Evolutionary conservation across 2,797 vertebrate species (phyloP), one percentile per base, ranked within the genome.

Genomic region (Paramormyrops hopkinsi): DNA sequence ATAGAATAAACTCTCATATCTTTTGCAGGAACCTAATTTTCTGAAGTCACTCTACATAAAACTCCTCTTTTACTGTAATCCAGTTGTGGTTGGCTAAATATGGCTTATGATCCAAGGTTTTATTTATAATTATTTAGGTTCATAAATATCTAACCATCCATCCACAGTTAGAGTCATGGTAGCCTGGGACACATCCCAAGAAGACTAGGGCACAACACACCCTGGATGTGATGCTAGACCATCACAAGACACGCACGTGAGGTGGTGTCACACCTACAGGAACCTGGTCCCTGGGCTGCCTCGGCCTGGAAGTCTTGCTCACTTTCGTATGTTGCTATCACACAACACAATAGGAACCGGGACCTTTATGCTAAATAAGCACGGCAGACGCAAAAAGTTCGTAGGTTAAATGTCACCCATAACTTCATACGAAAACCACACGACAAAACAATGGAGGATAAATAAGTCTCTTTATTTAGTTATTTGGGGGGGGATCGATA

Each of bases 21-120:
- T 37, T 56, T 86, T 41, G 51, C 33, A 54, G 85, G 51, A 86
- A 19, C 25, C 85, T 19, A 56, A 56, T 86, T 86, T 86, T 86
- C 79, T 56, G 50, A 54, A 86, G 25, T 33, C 51, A 54, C 29
- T 37, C 84, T 7, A 33, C 50, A 56, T 56, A 54, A 86, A 86
- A 86, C 33, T 33, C 25, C 79, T 19, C 84, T 56, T 33, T 14
- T 69, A 33, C 62, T 69, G 25, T 83, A 83, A 83, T 83, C 29
- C 2, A 19, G 19, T 54, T 54, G 48, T 86, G 25, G 29, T 25
- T 86, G 50, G 84, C 11, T 97, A 93, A 37, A 44, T 88, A 51
- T 86, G 84, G 84, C 19, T 86, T 37, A 53, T 85, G 44, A 46
- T 7, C 48, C 48, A 86, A 25, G n/a, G 25, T 54, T 86, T 86